Conservation (phyloP, 2,888 invertebrate species). For the Rhingia campestris region DNA sequence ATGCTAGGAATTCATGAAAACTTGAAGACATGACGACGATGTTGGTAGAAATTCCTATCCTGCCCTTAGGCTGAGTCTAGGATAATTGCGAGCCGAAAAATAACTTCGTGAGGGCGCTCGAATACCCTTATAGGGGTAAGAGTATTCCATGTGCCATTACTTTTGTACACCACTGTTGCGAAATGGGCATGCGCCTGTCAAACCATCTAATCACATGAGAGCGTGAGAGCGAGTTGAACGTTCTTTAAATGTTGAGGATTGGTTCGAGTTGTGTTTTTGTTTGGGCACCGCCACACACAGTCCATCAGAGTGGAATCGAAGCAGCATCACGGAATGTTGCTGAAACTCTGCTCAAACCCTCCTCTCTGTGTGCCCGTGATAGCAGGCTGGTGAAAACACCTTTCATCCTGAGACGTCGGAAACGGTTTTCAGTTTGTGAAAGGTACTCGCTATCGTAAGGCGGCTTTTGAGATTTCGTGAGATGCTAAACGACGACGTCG, state of each 20-base stretch:
- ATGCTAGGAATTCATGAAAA: slow-evolving; percentile 22
- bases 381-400: slow-evolving; percentile 45
- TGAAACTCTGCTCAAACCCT: slow-evolving; percentile 32
- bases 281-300: slow-evolving; percentile 21
- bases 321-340: slow-evolving; percentile 71
- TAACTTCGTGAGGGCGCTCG: background rate
- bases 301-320: slow-evolving; percentile 62
- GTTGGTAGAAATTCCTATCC: slow-evolving; percentile 1
- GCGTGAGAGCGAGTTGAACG: slow-evolving; percentile 11
- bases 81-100: slow-evolving; percentile 67
- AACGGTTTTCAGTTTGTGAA: slow-evolving; percentile 64
- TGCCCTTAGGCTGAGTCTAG: slow-evolving; percentile 37
- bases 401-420: slow-evolving; percentile 42
- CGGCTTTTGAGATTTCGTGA: slow-evolving; percentile 37
- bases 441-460: slow-evolving; percentile 65
- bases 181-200: slow-evolving; percentile 56
- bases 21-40: slow-evolving; percentile 32
- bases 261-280: slow-evolving; percentile 4
- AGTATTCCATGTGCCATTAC: slow-evolving; percentile 3
- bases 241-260: slow-evolving; percentile 47
- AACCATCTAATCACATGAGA: slow-evolving; percentile 24
- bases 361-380: background rate
- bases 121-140: background rate
- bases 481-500: slow-evolving; percentile 29
- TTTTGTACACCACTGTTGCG: slow-evolving; percentile 49